These are phyloP conservation scores for Artibeus lituratus DNA, from an alignment of 2,797 vertebrate genomes.

Conservation along the genomic window DNA sequence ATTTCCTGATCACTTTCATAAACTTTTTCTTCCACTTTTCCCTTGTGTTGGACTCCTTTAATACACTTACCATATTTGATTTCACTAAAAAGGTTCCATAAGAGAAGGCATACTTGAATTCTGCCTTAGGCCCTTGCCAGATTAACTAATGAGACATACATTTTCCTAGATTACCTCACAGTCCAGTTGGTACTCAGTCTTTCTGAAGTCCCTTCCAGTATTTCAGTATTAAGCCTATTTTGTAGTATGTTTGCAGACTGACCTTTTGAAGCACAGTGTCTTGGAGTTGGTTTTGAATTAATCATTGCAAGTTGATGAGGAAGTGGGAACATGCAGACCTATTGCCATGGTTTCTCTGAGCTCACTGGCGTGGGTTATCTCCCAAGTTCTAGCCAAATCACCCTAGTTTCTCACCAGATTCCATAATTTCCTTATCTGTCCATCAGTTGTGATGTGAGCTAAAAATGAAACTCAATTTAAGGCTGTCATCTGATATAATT, in stretches of 20 bases:
- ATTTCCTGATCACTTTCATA: background rate
- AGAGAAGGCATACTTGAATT: constrained; percentile 5
- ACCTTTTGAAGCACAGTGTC: background rate
- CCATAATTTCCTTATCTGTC: background rate
- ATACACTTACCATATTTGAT: background rate
- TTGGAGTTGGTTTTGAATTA: background rate
- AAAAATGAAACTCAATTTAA: background rate
- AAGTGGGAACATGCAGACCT: background rate
- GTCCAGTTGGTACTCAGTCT: background rate
- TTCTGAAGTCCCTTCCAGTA: background rate
- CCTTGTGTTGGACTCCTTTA: background rate
- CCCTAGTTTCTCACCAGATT: background rate
- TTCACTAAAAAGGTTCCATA: background rate
- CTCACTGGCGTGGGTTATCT: background rate
- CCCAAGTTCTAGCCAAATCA: background rate
- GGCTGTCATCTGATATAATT: background rate
- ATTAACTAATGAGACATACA: background rate
- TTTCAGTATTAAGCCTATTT: background rate
- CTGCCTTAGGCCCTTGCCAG: background rate
- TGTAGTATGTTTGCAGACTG: background rate
- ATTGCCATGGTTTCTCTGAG: background rate
- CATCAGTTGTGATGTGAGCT: background rate
- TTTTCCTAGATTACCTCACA: background rate
- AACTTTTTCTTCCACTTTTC: background rate
- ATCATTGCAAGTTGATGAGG: background rate